phyloP scores from a whole-genome alignment of 2,888 invertebrate species.

The Macrophya alboannulata region DNA sequence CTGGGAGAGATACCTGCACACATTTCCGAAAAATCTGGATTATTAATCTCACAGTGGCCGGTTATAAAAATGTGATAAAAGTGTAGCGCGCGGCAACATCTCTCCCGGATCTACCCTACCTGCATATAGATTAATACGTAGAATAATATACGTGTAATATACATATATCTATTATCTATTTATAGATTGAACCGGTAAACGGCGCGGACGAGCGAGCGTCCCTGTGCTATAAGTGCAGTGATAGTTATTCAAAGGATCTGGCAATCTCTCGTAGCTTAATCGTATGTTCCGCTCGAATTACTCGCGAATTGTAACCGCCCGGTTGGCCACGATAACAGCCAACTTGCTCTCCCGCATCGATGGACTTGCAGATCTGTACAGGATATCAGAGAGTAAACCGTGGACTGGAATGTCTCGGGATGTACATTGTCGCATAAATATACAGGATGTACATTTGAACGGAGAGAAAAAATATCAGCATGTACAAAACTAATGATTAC shows the following conservation, averaged over 20 bases:
- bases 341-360: neutral
- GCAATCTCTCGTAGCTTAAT: slow-evolving; percentile 50
- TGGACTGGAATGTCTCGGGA: slow-evolving; percentile 16
- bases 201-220: slow-evolving; percentile 28
- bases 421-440: neutral
- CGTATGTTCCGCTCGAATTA: slow-evolving; percentile 50
- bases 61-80: neutral
- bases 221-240: neutral
- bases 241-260: slow-evolving; percentile 39
- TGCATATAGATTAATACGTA: neutral
- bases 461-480: neutral
- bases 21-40: neutral
- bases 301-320: slow-evolving; percentile 37
- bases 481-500: neutral
- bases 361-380: neutral
- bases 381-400: neutral
- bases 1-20: neutral
- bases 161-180: neutral
- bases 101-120: slow-evolving; percentile 23
- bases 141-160: neutral
- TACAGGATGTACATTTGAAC: too few relatives aligned
- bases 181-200: slow-evolving; percentile 25
- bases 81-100: neutral
- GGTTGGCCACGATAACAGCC: slow-evolving; percentile 50
- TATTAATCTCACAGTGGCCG: neutral